phyloP scores from a whole-genome alignment of 2,888 invertebrate genomes.

The Ophion costatus region DNA sequence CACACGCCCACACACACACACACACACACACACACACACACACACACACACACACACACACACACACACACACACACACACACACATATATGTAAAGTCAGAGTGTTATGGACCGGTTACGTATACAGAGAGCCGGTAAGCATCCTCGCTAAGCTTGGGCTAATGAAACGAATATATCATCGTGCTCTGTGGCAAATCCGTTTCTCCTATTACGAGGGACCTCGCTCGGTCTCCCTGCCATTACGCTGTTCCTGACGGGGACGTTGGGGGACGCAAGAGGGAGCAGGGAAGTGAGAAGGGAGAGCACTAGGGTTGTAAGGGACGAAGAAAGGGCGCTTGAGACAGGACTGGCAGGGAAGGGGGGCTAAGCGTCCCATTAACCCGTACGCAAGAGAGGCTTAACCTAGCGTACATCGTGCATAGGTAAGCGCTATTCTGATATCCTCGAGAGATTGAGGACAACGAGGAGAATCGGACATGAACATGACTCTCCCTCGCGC shows the following conservation, averaged over 20 bases:
- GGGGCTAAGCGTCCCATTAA: conserved; percentile 78
- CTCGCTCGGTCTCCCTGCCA: neutral
- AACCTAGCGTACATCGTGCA: conserved; percentile 63
- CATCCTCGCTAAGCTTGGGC: conserved; percentile 72
- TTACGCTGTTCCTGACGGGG: neutral
- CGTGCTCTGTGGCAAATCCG: conserved; percentile 75
- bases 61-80: too few relatives aligned
- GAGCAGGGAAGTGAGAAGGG: neutral
- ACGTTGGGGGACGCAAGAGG: neutral
- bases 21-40: neutral
- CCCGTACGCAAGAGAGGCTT: conserved; percentile 64
- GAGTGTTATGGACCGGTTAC: conserved; percentile 25
- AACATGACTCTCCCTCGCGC: conserved; percentile 35
- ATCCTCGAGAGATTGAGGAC: conserved; percentile 51
- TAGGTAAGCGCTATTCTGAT: conserved; percentile 64
- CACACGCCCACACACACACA: too few relatives aligned
- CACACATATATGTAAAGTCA: neutral
- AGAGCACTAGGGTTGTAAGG: neutral
- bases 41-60: too few relatives aligned
- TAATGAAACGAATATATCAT: conserved; percentile 81
- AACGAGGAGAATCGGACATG: conserved; percentile 47
- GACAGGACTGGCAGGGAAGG: conserved; percentile 30
- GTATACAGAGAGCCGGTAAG: conserved; percentile 48
- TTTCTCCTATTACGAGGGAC: conserved; percentile 76
- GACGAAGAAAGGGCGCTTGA: conserved; percentile 6